Conservation (phyloP, 2,888 invertebrate genomes). For the Gastracanthus pulcherrimus region DNA sequence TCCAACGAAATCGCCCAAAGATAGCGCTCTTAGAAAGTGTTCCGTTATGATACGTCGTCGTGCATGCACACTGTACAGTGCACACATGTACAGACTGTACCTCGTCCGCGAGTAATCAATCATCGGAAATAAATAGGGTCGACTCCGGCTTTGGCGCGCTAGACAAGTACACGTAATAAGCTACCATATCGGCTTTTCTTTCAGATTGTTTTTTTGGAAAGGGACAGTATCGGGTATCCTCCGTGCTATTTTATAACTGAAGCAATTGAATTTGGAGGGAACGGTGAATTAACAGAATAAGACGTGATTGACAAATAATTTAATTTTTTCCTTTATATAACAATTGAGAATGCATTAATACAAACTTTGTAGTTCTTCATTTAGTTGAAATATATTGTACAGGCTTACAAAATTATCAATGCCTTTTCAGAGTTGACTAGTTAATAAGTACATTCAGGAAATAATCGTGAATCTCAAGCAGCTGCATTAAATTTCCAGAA, state of each 20-base stretch:
- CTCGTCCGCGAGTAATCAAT: constrained; percentile 5
- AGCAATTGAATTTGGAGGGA: constrained; percentile 19
- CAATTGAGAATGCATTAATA: too few species aligned
- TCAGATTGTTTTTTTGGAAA: background rate
- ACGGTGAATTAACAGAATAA: background rate
- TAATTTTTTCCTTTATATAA: too few species aligned
- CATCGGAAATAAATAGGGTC: constrained; percentile 32
- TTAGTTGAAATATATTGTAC: background rate
- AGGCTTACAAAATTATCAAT: background rate
- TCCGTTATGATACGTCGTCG: background rate
- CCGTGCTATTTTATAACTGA: constrained; percentile 10
- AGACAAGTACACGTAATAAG: background rate
- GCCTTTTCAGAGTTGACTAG: background rate
- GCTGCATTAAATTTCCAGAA: background rate
- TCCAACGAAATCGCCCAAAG: constrained; percentile 34
- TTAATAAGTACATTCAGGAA: background rate
- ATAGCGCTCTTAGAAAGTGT: constrained; percentile 38
- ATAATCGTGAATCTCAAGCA: background rate
- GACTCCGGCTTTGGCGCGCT: background rate
- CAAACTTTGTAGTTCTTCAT: too few species aligned
- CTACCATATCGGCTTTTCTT: background rate
- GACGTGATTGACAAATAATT: constrained; percentile 26
- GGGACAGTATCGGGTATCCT: background rate
- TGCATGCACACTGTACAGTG: background rate
- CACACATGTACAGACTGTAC: background rate